Conservation (phyloP, 2,888 invertebrate genomes). For the Elegia similella region DNA sequence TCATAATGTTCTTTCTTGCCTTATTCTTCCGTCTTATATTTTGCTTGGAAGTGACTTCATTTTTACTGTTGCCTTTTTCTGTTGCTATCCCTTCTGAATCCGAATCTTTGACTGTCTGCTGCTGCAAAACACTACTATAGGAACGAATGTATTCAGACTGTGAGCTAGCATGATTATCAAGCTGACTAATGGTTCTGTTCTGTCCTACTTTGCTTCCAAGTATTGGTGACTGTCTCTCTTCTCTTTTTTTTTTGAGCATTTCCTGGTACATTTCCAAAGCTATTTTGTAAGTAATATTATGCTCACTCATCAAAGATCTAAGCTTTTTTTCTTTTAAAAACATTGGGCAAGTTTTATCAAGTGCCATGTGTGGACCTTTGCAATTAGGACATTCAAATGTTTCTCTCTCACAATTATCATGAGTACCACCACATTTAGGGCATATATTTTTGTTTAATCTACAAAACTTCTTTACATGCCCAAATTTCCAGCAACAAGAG, state of each 20-base stretch:
- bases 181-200: too few relatives aligned
- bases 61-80: background rate
- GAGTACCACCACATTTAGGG: slow-evolving; percentile 20
- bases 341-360: slow-evolving; percentile 20
- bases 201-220: too few relatives aligned
- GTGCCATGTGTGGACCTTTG: slow-evolving; percentile 20
- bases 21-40: too few relatives aligned
- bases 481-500: slow-evolving; percentile 23
- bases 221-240: background rate
- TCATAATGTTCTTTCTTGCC: too few relatives aligned
- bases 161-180: background rate
- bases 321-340: slow-evolving; percentile 23
- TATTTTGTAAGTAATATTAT: slow-evolving; percentile 20
- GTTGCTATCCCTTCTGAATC: background rate
- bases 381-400: slow-evolving; percentile 21
- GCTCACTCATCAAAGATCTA: slow-evolving; percentile 20
- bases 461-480: slow-evolving; percentile 18
- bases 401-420: slow-evolving; percentile 19
- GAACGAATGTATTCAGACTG: background rate
- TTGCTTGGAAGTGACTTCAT: background rate
- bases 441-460: slow-evolving; percentile 14
- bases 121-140: background rate
- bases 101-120: background rate
- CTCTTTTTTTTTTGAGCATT: background rate
- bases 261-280: slow-evolving; percentile 16